Evolutionary conservation across 2,888 invertebrate genomes (phyloP), one percentile per base, ranked within the genome.

Genomic region (Cotesia congregata): DNA sequence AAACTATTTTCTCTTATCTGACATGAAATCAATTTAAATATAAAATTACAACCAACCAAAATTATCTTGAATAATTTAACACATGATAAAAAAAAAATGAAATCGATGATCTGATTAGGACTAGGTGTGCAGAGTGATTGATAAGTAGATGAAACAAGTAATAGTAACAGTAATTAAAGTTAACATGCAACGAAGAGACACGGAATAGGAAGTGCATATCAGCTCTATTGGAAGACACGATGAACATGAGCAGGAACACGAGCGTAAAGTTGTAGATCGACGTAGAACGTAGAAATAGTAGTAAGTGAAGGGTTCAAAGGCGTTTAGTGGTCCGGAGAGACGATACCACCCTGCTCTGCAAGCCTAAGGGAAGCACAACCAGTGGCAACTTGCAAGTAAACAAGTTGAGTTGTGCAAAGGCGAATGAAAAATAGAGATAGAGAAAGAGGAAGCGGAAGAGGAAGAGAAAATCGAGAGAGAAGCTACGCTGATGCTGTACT

Each of bases 331-430:
- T 65, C 38, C 38, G 12, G 20, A 30, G 78, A 81, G 80, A 80
- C 78, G 83, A 79, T 72, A 81, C 78, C 79, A 17, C 80, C 61
- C 15, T 68, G 81, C n/a, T 59, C 9, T 59, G n/a, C 9, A 62
- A 20, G 65, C 65, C 65, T 65, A 38, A 65, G 65, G 65, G 65
- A 38, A 30, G 30, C 65, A 50, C 7, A 30, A 30, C 3, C 30
- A 30, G 30, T 30, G 30, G 30, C 30, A 30, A 30, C 3, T 50
- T 50, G 3, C 50, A 65, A 65, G 65, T 38, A 65, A 65, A 65
- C 65, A 65, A 65, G 65, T 30, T 30, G 30, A 65, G 65, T 30
- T 30, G 30, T 12, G 50, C 12, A 50, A 50, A 50, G 50, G 50
- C 65, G 38, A 65, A 65, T 30, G 59, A 9, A 12, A 50, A 6